A percentile compares a stretch with the other conserved stretches of the same genome.
Conservation (phyloP, 2,888 invertebrate species). For the Zaprionus lineosus region DNA sequence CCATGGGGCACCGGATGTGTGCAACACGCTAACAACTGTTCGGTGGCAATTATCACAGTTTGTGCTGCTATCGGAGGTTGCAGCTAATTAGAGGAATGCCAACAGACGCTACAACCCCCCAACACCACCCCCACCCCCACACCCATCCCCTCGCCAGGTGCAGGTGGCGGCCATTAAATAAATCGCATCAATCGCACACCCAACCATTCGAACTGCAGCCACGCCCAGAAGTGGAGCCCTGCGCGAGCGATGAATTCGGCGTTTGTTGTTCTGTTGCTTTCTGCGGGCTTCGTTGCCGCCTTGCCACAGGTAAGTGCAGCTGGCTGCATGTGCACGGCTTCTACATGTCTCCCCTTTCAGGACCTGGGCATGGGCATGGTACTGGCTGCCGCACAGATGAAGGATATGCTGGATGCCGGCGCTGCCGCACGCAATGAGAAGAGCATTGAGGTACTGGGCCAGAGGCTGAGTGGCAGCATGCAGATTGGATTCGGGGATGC, state of each 20-base stretch:
- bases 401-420: conserved; percentile 65
- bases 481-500: conserved; percentile 69
- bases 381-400: conserved; percentile 52
- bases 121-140: too few species aligned
- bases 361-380: conserved; percentile 51
- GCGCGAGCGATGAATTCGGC: conserved; percentile 25
- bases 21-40: conserved; percentile 16
- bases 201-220: conserved; percentile 23
- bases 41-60: conserved; percentile 10
- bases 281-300: conserved; percentile 16
- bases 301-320: conserved; percentile 43
- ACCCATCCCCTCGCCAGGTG: background rate
- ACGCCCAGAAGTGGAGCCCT: too few species aligned
- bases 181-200: background rate
- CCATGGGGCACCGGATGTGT: conserved; percentile 26
- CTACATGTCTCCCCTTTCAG: too few species aligned
- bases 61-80: conserved; percentile 2
- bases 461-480: conserved; percentile 36
- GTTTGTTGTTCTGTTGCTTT: conserved; percentile 17
- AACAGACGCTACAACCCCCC: too few species aligned
- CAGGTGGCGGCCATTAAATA: conserved; percentile 34
- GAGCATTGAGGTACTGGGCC: conserved; percentile 62
- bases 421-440: conserved; percentile 56
- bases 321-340: too few species aligned
- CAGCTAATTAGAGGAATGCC: conserved; percentile 36